Percentiles rank a stretch among this genome's conserved stretches.
Conservation (phyloP, 2,797 vertebrate genomes). For the Syndactyla subalaris region DNA sequence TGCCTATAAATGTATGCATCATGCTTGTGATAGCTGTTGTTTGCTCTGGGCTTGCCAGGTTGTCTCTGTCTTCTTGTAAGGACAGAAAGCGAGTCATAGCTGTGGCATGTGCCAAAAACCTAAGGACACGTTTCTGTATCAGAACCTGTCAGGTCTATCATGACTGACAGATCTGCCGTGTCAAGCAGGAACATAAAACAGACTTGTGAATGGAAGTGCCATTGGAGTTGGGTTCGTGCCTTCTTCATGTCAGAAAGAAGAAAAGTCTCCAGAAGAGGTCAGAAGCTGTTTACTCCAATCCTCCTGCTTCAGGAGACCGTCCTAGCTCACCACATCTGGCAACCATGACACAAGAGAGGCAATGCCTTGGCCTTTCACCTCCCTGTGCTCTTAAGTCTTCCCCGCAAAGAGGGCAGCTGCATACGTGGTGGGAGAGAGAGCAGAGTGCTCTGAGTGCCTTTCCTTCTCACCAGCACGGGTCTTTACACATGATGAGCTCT, state of each 20-base stretch:
- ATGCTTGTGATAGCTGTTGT: background rate
- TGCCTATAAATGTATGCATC: background rate
- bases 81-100: background rate
- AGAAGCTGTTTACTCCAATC: background rate
- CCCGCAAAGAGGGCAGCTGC: background rate
- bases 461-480: background rate
- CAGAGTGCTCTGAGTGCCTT: background rate
- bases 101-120: background rate
- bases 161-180: background rate
- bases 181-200: background rate
- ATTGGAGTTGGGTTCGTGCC: background rate
- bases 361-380: background rate
- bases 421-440: background rate
- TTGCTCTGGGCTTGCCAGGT: conserved; percentile 31
- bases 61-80: background rate
- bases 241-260: background rate
- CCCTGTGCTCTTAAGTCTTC: background rate
- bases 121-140: background rate
- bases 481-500: background rate
- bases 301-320: background rate
- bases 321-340: background rate
- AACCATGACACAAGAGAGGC: background rate
- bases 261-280: background rate
- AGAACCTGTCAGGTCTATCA: background rate
- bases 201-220: background rate